Percentiles rank a stretch among this genome's conserved stretches.
Conservation (phyloP, 1,140 invertebrate genomes). For the Cyrtorhinus lividipennis region DNA sequence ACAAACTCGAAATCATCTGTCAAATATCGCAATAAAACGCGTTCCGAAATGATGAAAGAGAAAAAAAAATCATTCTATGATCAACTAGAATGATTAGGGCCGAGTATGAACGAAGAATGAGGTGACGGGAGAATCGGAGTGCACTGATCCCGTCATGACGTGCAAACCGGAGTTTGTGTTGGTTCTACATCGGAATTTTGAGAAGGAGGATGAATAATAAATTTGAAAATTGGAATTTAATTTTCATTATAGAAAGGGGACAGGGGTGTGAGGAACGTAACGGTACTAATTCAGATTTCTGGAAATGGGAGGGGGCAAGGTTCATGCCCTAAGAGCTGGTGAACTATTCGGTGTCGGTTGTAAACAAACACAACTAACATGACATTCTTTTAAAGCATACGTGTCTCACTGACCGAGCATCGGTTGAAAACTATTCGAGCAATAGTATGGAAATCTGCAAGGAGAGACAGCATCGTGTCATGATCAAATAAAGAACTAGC, state of each 20-base stretch:
- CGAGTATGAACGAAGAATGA: too few species aligned
- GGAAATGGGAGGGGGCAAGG: slow-evolving; percentile 6
- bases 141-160: too few species aligned
- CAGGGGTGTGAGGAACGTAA: background rate
- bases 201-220: background rate
- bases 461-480: slow-evolving; percentile 31
- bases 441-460: slow-evolving; percentile 58
- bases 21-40: too few species aligned
- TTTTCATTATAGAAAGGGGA: too few species aligned
- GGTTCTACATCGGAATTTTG: background rate
- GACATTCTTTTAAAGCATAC: slow-evolving; percentile 21
- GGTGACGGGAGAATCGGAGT: too few species aligned
- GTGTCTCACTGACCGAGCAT: slow-evolving; percentile 24
- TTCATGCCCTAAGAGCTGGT: slow-evolving; percentile 18
- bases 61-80: too few species aligned
- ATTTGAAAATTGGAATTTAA: background rate
- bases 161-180: slow-evolving; percentile 1
- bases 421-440: slow-evolving; percentile 47
- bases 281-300: background rate
- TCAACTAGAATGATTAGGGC: too few species aligned
- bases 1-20: slow-evolving; percentile 1
- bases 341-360: slow-evolving; percentile 18
- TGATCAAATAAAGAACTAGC: slow-evolving; percentile 18
- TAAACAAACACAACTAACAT: slow-evolving; percentile 22
- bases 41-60: background rate